Evolutionary conservation across 1,140 invertebrate species (phyloP).

Genomic region (Parapsyche elsis): DNA sequence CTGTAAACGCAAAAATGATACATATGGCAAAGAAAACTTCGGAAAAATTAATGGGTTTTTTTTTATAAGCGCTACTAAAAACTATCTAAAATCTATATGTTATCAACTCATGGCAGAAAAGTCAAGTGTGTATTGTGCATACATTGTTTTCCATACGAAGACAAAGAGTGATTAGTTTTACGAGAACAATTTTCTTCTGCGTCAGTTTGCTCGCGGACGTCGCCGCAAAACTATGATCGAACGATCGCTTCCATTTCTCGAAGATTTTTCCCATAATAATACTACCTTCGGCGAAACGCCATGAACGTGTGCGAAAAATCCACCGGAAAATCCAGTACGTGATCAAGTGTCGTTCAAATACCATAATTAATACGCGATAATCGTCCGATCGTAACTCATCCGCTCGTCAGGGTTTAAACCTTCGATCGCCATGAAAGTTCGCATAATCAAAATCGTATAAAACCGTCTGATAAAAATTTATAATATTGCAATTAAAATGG

Average conservation of each 20-base stretch:
- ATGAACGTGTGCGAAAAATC: background rate
- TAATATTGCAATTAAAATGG: constrained; percentile 23
- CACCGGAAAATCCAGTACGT: too few species aligned
- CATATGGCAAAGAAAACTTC: too few species aligned
- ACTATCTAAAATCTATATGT: too few species aligned
- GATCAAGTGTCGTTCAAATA: too few species aligned
- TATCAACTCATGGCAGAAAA: too few species aligned
- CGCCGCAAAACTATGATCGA: background rate
- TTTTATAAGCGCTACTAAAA: too few species aligned
- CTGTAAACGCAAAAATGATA: too few species aligned
- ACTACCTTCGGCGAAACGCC: background rate
- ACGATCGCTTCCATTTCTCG: background rate
- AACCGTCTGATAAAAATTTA: constrained; percentile 8
- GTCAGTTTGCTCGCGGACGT: constrained; percentile 8
- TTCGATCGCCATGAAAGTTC: background rate
- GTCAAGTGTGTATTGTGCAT: too few species aligned
- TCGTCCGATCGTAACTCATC: background rate
- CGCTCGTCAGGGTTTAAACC: background rate
- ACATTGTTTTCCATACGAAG: background rate
- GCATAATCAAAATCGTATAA: background rate
- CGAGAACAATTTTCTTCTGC: constrained; percentile 10
- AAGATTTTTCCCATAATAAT: background rate
- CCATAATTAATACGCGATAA: too few species aligned
- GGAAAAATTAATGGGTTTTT: too few species aligned
- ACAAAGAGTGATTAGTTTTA: constrained; percentile 34